Evolutionary conservation across 2,113 vertebrate genomes (phyloP).

Genomic region (Beaufortia kweichowensis): DNA sequence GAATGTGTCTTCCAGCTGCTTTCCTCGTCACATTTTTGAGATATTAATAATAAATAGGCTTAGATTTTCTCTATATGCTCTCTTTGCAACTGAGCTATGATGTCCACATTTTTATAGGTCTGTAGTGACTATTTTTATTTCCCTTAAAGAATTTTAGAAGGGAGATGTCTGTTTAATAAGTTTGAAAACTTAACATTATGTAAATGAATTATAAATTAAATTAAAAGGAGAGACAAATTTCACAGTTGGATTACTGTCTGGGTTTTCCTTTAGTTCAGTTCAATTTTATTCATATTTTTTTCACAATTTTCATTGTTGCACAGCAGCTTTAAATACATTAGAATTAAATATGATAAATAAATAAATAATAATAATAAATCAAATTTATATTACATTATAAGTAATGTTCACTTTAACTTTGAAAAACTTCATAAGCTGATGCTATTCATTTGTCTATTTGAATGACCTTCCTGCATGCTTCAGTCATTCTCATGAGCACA

Average conservation of each 20-base stretch:
- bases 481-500: slow-evolving; percentile 19
- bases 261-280: not conserved
- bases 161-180: not conserved
- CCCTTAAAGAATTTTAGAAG: not conserved
- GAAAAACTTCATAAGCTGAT: slow-evolving; percentile 1
- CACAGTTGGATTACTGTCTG: not conserved
- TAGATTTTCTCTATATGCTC: slow-evolving; percentile 42
- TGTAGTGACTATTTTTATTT: too few relatives aligned
- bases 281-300: too few relatives aligned
- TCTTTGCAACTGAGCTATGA: not conserved
- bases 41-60: slow-evolving; percentile 19
- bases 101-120: not conserved
- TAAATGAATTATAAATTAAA: not conserved
- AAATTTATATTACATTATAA: too few relatives aligned
- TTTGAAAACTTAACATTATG: not conserved
- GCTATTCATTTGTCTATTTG: slow-evolving; percentile 18
- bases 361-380: too few relatives aligned
- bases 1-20: slow-evolving; percentile 47
- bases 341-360: too few relatives aligned
- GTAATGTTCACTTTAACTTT: not conserved
- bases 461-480: slow-evolving; percentile 13
- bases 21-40: slow-evolving; percentile 25
- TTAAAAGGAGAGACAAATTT: not conserved
- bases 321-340: too few relatives aligned
- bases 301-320: too few relatives aligned